These are phyloP conservation scores for Volucella inflata DNA, from an alignment of 2,888 invertebrate genomes.

Conservation along the genomic window DNA sequence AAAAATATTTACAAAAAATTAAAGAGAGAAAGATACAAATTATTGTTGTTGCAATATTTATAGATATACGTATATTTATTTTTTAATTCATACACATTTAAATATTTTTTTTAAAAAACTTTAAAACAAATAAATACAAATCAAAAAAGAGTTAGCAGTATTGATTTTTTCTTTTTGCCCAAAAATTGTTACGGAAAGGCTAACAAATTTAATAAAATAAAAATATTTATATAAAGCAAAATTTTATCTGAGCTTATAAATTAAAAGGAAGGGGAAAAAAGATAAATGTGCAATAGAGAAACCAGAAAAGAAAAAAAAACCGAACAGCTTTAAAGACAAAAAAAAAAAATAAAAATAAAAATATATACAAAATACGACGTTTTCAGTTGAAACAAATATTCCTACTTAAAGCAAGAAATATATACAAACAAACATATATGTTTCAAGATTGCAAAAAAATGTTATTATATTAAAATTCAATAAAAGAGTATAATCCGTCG, in stretches of 20 bases:
- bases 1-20: constrained; percentile 63
- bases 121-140: constrained; percentile 31
- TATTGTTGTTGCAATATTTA: constrained; percentile 74
- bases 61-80: constrained; percentile 68
- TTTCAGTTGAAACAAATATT: constrained; percentile 74
- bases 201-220: not conserved
- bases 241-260: constrained; percentile 70
- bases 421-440: constrained; percentile 32
- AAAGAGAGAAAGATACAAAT: constrained; percentile 69
- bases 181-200: constrained; percentile 47
- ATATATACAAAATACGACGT: constrained; percentile 58
- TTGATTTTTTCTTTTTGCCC: constrained; percentile 40
- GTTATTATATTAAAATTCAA: not conserved
- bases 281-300: constrained; percentile 72
- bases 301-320: constrained; percentile 36
- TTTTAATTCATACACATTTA: constrained; percentile 44
- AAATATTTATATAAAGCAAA: constrained; percentile 14
- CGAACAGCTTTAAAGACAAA: constrained; percentile 68
- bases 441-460: constrained; percentile 55
- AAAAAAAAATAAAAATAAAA: constrained; percentile 35
- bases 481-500: constrained; percentile 69
- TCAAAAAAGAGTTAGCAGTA: constrained; percentile 36
- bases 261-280: constrained; percentile 54
- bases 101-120: constrained; percentile 48
- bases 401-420: constrained; percentile 49